A percentile compares a stretch with the other conserved stretches of the same genome.
phyloP scores from a whole-genome alignment of 2,113 vertebrate genomes.

The Chiloscyllium plagiosum region DNA sequence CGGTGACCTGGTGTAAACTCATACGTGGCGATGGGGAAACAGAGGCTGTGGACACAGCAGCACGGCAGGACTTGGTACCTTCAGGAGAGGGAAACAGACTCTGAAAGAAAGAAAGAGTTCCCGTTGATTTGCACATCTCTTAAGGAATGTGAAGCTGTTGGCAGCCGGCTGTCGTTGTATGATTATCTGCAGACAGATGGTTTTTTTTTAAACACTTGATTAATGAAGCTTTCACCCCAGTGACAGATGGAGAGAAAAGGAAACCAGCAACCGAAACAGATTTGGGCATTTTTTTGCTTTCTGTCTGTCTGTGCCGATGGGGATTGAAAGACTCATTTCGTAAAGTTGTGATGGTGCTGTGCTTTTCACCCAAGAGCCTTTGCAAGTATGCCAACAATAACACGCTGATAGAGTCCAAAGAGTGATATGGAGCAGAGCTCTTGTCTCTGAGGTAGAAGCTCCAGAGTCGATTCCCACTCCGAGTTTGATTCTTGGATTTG shows the following conservation, averaged over 20 bases:
- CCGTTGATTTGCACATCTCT: not conserved
- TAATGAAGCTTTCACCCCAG: conserved; percentile 1
- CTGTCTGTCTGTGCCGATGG: not conserved
- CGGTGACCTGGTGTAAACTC: not conserved
- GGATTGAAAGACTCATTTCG: not conserved
- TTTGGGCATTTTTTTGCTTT: not conserved
- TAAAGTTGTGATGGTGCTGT: not conserved
- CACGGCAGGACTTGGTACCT: not conserved
- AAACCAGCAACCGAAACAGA: not conserved
- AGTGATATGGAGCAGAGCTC: no score
- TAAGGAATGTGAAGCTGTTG: conserved; percentile 25
- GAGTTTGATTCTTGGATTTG: not conserved
- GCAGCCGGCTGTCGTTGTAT: not conserved
- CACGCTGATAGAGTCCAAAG: no score
- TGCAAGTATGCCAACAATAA: no score
- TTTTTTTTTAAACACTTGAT: conserved; percentile 23
- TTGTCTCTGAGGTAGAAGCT: no score
- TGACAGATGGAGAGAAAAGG: not conserved
- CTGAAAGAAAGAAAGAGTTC: not conserved
- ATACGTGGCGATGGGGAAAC: not conserved
- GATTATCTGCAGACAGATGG: conserved; percentile 25
- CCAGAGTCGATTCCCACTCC: not conserved
- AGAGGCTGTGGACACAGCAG: not conserved
- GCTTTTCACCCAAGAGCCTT: no score
- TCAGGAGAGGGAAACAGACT: not conserved